phyloP scores from a whole-genome alignment of 1,140 invertebrate genomes.

The Sminthurinus signatus region DNA sequence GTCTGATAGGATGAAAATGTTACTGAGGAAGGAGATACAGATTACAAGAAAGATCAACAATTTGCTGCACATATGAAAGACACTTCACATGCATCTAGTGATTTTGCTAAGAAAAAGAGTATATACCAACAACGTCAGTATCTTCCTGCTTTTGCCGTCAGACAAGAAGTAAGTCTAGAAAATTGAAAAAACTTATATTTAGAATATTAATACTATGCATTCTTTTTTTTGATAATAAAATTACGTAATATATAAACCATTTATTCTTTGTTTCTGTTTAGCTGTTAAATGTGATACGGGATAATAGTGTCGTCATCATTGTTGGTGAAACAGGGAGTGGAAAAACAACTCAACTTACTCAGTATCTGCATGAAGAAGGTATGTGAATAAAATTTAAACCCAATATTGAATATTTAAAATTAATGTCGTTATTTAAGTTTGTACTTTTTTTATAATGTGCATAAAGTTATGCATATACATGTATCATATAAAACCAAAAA shows the following conservation, averaged over 20 bases:
- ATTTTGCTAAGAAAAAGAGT: slow-evolving; percentile 82
- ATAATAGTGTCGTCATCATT: slow-evolving; percentile 92
- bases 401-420: too few species aligned
- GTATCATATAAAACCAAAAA: too few species aligned
- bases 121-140: slow-evolving; percentile 83
- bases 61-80: slow-evolving; percentile 91
- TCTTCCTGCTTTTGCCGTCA: slow-evolving; percentile 91
- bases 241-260: too few species aligned
- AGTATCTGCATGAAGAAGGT: slow-evolving; percentile 96
- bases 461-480: too few species aligned
- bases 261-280: slow-evolving; percentile 33
- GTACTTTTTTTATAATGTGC: too few species aligned
- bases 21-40: slow-evolving; percentile 58
- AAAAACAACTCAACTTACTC: slow-evolving; percentile 98
- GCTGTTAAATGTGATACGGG: slow-evolving; percentile 83
- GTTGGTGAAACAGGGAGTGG: slow-evolving; percentile 98
- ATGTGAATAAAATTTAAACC: too few species aligned
- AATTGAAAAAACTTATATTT: too few species aligned
- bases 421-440: too few species aligned
- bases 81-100: slow-evolving; percentile 64
- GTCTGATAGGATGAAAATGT: slow-evolving; percentile 48
- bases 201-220: too few species aligned
- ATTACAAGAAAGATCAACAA: slow-evolving; percentile 83
- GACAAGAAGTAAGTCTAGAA: slow-evolving; percentile 65
- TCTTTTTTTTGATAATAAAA: too few species aligned